A percentile compares a stretch with the other conserved stretches of the same genome.
These are phyloP conservation scores for Numenius phaeopus DNA, from an alignment of 2,797 vertebrate species.

Conservation along the genomic window DNA sequence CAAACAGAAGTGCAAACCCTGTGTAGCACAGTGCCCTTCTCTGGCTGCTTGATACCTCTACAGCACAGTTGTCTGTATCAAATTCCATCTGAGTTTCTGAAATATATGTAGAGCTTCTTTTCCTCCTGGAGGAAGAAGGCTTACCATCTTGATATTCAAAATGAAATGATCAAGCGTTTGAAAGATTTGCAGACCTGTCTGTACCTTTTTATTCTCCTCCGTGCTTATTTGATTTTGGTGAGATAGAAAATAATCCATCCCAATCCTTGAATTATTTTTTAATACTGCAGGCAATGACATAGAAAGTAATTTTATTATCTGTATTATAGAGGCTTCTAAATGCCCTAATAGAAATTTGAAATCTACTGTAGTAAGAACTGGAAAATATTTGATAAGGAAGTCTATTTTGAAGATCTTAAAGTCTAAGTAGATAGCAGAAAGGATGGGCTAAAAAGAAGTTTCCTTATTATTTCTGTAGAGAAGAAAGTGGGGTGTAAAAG, in stretches of 20 bases:
- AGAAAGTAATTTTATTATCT: neutral
- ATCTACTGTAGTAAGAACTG: neutral
- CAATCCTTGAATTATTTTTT: neutral
- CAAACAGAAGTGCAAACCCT: neutral
- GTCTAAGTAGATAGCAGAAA: neutral
- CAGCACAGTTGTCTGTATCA: neutral
- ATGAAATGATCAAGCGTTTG: neutral
- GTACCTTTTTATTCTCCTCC: neutral
- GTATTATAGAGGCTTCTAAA: neutral
- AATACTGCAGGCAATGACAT: neutral
- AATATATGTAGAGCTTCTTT: neutral
- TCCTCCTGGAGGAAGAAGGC: neutral
- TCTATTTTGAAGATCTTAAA: neutral
- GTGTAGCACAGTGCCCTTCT: neutral
- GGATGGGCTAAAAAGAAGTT: neutral
- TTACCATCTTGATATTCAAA: neutral
- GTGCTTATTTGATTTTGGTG: neutral
- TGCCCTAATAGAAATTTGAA: neutral
- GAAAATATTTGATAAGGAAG: neutral
- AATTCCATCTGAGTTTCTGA: neutral
- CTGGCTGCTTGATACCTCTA: neutral
- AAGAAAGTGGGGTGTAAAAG: neutral
- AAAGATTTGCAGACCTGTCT: neutral
- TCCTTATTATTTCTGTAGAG: neutral
- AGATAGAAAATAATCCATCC: neutral